Base-by-base conservation (phyloP, 2,888 invertebrate genomes). In the Litoditis marina region DNA sequence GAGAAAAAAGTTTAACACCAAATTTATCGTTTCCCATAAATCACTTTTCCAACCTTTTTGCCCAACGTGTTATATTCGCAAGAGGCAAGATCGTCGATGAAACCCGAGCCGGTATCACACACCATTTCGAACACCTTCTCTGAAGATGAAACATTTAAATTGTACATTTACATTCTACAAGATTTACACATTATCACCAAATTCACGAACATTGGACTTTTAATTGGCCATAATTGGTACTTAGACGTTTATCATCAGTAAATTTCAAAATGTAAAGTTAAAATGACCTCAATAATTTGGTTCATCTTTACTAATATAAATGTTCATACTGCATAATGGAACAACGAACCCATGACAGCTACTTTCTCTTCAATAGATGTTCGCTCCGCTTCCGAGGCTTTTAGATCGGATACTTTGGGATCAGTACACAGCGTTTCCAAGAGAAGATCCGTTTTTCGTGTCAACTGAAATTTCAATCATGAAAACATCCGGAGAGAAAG, bases 361-460 rank as follows among this genome's bases (percentile, higher is more conserved):
- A 83, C 83, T 66, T 83, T 83, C 32, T 83, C 83, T 62, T 84
- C 81, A 34, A 85, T 78, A 30, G 70, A 69, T 50, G 77, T 76
- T 32, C 84, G 68, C 16, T 83, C 84, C n/a, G 73, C 72, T 61
- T 84, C 80, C 1, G 84, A 83, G 7, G 76, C 73, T 3, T 76
- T 70, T 5, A 83, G 81, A 64, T 83, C 82, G 8, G 76, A 77
- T 36, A 78, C 80, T 52, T 73, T 81, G 49, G 76, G 77, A 54
- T 84, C 84, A 46, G 82, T 78, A 69, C 83, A 84, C 28, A 85
- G 74, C n/a, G 82, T 68, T 65, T 84, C 84, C 58, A 85, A 69
- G 55, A 85, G 79, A 30, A 70, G 70, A 58, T 83, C 83, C 31
- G 85, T 71, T 63, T 81, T 80, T 58, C 78, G 73, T 19, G 83